A percentile compares a stretch with the other conserved stretches of the same genome.
phyloP scores from a whole-genome alignment of 1,140 invertebrate genomes.

The Papilio glaucus region DNA sequence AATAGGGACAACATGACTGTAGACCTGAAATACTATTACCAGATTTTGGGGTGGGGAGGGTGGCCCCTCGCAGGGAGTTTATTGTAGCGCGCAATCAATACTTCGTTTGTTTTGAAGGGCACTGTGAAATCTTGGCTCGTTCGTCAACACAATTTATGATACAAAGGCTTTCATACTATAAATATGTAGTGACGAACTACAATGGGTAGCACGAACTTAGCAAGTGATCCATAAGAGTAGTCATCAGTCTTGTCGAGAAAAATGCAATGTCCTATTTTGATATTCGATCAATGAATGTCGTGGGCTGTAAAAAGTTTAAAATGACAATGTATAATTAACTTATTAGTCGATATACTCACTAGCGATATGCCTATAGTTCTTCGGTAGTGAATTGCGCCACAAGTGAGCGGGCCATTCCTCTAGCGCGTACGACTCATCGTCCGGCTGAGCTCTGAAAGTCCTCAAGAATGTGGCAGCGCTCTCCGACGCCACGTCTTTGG shows the following conservation, averaged over 20 bases:
- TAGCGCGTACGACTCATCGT: conserved; percentile 87
- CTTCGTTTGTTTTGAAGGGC: not conserved
- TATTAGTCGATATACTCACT: conserved; percentile 75
- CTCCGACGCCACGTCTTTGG: conserved; percentile 84
- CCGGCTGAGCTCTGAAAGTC: conserved; percentile 90
- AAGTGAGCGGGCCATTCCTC: conserved; percentile 90
- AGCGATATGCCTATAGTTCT: conserved; percentile 88
- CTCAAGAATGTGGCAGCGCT: conserved; percentile 88
- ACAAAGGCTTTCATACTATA: no score
- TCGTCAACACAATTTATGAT: not conserved
- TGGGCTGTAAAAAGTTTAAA: not conserved
- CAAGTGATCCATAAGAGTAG: no score
- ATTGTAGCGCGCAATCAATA: not conserved
- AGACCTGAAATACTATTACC: no score
- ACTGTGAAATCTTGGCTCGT: not conserved
- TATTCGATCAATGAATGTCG: not conserved
- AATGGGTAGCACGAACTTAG: no score
- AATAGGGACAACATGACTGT: no score
- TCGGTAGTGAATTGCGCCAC: conserved; percentile 90
- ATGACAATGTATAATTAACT: not conserved
- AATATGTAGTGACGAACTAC: no score
- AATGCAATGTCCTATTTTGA: no score
- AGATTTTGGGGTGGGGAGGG: not conserved
- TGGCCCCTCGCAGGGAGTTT: not conserved
- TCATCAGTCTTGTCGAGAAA: no score